Conservation (phyloP, 2,113 vertebrate species). For the Indri indri region DNA sequence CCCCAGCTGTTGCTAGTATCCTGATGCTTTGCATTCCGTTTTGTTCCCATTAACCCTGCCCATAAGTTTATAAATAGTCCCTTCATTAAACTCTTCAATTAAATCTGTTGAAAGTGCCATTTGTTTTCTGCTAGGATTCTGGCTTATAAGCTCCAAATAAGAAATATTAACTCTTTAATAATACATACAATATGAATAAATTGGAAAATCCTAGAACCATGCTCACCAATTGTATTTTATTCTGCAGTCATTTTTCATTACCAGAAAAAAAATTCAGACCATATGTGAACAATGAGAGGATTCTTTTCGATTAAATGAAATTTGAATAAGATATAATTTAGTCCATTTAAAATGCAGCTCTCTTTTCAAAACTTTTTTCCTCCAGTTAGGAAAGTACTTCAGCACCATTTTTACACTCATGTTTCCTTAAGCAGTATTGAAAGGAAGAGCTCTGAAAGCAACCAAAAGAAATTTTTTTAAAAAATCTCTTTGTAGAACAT, state of each 20-base stretch:
- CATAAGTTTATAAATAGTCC: neutral
- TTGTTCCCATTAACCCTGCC: neutral
- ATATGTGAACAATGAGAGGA: neutral
- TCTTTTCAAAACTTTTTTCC: constrained; percentile 57
- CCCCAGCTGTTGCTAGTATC: neutral
- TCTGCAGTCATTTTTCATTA: neutral
- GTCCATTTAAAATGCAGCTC: neutral
- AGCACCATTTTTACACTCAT: neutral
- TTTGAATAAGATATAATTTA: constrained; percentile 49
- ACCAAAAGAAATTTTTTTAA: neutral
- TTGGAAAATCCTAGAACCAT: neutral
- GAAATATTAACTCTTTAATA: neutral
- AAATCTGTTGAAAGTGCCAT: neutral
- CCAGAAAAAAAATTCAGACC: neutral
- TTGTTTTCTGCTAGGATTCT: neutral
- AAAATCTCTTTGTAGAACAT: neutral
- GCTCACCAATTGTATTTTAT: neutral
- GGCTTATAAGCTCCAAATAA: neutral
- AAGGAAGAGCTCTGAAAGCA: neutral
- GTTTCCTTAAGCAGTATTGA: neutral
- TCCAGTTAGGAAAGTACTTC: constrained; percentile 49
- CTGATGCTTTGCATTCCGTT: neutral
- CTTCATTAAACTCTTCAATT: neutral
- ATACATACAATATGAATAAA: neutral
- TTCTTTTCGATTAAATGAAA: neutral